Base-by-base conservation (phyloP, 2,113 vertebrate genomes). In the Passer domesticus region DNA sequence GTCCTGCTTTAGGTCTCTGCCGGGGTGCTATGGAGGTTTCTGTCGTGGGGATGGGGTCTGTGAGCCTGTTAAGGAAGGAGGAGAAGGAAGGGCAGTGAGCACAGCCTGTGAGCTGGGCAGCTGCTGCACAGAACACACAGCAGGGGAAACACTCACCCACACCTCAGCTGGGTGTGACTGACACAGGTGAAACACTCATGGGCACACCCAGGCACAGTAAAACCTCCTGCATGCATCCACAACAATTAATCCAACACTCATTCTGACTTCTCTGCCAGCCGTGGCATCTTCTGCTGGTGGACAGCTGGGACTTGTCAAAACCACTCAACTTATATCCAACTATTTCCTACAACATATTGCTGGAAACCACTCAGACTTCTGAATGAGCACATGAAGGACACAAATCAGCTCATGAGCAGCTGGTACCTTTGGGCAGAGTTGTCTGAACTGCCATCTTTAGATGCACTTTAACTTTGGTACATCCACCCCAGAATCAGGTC, bases 21-120 rank as follows among this genome's bases (percentile, higher is more conserved):
- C 99, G 98, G 53, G 99, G 99, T 9, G 99, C 99, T 92, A 99
- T 99, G 94, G 99, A 99, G 5, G 99, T 99, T 97, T 99, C 99
- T 67, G 95, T 98, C 0, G 99, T 99, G 35, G 99, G 99, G 96
- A 99, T 96, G 81, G 99, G 99, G 95, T 99, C 99, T 31, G 99
- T 99, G 89, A 99, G 98, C 96, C 99, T 99, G 96, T 6, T 1
- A 63, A 83, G 55, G 20, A 35, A 67, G 35, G 28, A 43, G 39
- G 39, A 33, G 41, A 27, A 60, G 75, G 67, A 47, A 58, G 35
- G 69, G 47, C 31, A 56, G 23, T 44, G n/a, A 83, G 43, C 30
- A 35, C 8, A 39, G 76, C 5, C 31, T 23, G 56, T 24, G 7
- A 53, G 31, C 5, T 18, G 18, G 79, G n/a, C 3, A 30, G 56